A percentile compares a stretch with the other conserved stretches of the same genome.
phyloP scores from a whole-genome alignment of 1,140 invertebrate genomes.

The Brachionus sp. region DNA sequence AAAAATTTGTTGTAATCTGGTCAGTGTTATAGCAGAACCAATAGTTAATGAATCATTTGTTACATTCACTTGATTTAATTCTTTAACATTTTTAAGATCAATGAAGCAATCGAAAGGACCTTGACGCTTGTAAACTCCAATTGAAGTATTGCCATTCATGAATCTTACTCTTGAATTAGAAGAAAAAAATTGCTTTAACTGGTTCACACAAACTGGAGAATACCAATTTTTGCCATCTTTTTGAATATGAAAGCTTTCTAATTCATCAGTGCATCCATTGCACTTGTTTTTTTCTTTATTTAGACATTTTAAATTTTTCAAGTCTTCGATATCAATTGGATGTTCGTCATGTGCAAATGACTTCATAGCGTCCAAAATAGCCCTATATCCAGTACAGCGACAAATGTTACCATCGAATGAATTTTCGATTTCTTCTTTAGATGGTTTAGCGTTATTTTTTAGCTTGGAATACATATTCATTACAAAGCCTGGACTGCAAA shows the following conservation, averaged over 20 bases:
- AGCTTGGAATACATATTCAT: slow-evolving; percentile 56
- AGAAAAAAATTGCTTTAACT: neutral
- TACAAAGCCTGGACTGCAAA: slow-evolving; percentile 59
- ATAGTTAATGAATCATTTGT: neutral
- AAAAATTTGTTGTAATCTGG: neutral
- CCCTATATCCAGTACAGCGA: slow-evolving; percentile 59
- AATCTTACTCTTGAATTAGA: neutral
- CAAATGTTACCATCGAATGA: slow-evolving; percentile 56
- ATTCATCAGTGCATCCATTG: neutral
- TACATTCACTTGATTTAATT: neutral
- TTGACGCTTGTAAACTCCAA: slow-evolving; percentile 29
- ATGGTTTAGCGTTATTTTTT: slow-evolving; percentile 50
- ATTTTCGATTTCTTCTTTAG: slow-evolving; percentile 52
- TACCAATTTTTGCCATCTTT: slow-evolving; percentile 3
- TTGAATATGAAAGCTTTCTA: neutral
- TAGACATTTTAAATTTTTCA: neutral
- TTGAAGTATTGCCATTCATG: slow-evolving; percentile 28
- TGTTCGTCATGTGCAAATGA: neutral
- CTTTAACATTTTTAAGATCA: neutral
- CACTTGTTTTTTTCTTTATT: neutral
- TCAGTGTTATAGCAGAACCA: neutral
- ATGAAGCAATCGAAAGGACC: neutral
- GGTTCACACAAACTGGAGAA: neutral
- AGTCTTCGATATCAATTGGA: slow-evolving; percentile 41
- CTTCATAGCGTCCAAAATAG: slow-evolving; percentile 54